Evolutionary conservation across 2,113 vertebrate species (phyloP), one percentile per base, ranked within the genome.

Genomic region (Patagioenas fasciata): DNA sequence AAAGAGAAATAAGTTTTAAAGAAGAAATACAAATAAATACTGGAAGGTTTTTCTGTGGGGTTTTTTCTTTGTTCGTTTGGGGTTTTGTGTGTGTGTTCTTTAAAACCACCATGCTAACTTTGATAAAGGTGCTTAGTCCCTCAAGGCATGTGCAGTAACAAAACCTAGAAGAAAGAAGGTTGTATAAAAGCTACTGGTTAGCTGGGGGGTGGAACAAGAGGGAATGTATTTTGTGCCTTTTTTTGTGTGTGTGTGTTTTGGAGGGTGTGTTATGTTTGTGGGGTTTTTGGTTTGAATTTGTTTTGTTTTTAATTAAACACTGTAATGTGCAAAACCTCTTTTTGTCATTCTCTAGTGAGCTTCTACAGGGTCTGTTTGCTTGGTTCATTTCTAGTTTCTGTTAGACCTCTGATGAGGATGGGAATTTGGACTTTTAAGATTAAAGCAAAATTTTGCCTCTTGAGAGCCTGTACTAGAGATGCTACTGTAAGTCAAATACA

Each of bases 141-240:
- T 64, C 74, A 92, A 53, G 50, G 24, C 20, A 18, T 24, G 19
- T 28, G 16, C 44, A 69, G 21, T 77, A 92, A 36, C 15, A 53
- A 36, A 75, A 53, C 15, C 48, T 42, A 31, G 17, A 81, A 50
- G 29, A 21, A 61, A 51, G 11, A 36, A 56, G 3, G 6, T 13
- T 75, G 4, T 38, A 16, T 56, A 67, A 89, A 62, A 69, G 23
- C 7, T 29, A 48, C 24, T 65, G 20, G 9, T 1, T 57, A 21
- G 12, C 13, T 70, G 18, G 1, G 9, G 11, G 2, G 5, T 58
- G 24, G 3, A 4, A 2, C 6, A 25, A 5, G 5, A 3, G 51
- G 6, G 2, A 31, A 4, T 3, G 6, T 38, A 17, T 23, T 81
- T 15, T 20, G 12, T 4, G 48, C 48, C 20, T 24, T 50, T 60